A percentile compares a stretch with the other conserved stretches of the same genome.
Evolutionary conservation across 2,797 vertebrate genomes (phyloP).

Genomic region (Limosa lapponica): DNA sequence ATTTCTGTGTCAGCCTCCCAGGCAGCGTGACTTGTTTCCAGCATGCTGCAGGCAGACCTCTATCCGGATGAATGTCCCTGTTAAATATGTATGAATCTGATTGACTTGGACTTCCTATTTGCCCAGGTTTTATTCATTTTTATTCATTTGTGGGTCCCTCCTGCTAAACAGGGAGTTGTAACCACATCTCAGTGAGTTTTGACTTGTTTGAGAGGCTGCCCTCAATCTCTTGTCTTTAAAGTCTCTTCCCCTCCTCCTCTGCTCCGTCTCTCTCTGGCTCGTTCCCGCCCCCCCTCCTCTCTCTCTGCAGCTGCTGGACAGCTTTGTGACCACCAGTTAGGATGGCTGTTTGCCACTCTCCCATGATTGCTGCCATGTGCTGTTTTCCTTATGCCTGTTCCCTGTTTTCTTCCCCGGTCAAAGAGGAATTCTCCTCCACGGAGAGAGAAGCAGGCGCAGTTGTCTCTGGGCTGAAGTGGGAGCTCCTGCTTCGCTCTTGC

Average conservation of each 20-base stretch:
- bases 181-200: not conserved
- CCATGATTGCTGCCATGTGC: conserved; percentile 61
- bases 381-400: conserved; percentile 20
- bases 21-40: not conserved
- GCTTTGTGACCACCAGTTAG: conserved; percentile 57
- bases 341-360: conserved; percentile 64
- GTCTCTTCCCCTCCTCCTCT: conserved; percentile 19
- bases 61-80: not conserved
- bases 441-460: not conserved
- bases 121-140: conserved; percentile 12
- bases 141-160: not conserved
- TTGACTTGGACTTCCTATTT: not conserved
- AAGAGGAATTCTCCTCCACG: not conserved
- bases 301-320: conserved; percentile 48
- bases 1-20: not conserved
- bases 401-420: not conserved
- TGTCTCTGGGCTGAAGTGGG: conserved; percentile 4
- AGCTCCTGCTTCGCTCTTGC: conserved; percentile 4
- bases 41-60: not conserved
- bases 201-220: not conserved
- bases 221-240: not conserved
- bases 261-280: not conserved
- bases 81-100: conserved; percentile 37
- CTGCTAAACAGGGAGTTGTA: not conserved
- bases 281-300: not conserved